Percentiles rank a stretch among this genome's conserved stretches.
phyloP scores from a whole-genome alignment of 2,113 vertebrate genomes.

The Chionis minor region DNA sequence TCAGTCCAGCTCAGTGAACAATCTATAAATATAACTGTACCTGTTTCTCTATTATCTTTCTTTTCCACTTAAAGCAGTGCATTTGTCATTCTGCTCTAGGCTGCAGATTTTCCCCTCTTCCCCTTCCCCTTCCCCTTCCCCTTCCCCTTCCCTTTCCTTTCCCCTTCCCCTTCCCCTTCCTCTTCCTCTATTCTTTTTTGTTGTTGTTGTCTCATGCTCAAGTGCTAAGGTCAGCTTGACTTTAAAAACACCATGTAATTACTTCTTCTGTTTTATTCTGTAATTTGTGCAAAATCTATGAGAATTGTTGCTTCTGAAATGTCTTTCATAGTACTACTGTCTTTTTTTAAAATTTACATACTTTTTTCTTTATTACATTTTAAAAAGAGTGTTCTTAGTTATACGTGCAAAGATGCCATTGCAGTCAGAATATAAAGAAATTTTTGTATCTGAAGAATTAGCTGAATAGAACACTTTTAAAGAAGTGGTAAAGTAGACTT shows the following conservation, averaged over 20 bases:
- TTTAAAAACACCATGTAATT: background rate
- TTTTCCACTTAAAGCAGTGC: background rate
- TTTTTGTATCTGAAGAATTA: background rate
- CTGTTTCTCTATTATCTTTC: background rate
- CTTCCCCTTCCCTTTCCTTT: too few species aligned
- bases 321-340: background rate
- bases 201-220: background rate
- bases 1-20: background rate
- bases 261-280: background rate
- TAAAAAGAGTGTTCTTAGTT: background rate
- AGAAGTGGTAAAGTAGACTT: background rate
- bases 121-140: too few species aligned
- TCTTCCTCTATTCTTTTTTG: background rate
- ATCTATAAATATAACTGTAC: background rate
- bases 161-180: background rate
- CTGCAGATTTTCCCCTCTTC: background rate
- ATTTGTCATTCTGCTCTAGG: background rate
- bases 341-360: background rate
- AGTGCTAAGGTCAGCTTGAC: background rate
- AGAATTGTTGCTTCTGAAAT: background rate
- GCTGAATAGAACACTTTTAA: background rate
- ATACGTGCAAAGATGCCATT: background rate
- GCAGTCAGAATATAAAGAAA: background rate
- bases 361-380: rapidly evolving
- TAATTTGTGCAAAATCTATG: background rate